Base-by-base conservation (phyloP, 2,888 invertebrate species). In the Ormyrus pomaceus region DNA sequence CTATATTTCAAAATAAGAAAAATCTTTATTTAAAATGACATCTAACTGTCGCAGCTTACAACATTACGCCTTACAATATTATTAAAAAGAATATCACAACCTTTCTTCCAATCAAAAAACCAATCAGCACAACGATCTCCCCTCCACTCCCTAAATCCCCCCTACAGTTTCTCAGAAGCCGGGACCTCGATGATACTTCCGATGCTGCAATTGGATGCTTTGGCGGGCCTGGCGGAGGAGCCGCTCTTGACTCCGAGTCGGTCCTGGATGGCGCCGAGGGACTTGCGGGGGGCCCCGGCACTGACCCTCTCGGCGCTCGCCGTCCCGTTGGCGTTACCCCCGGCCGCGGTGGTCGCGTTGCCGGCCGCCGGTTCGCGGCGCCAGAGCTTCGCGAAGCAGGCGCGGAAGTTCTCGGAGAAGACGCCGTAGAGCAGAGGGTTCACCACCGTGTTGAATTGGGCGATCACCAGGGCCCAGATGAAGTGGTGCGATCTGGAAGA, bases 381-480 rank as follows among this genome's bases (percentile, higher is more conserved):
- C 90, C 92, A 92, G 80, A 92, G 87, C 75, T 91, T 90, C 1
- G 89, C 83, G 69, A 92, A 89, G 81, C 92, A 92, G 9, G 90
- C 87, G 6, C 92, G 89, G 85, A 93, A 92, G 85, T 92, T 93
- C 84, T 93, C 93, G 0, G 93, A 92, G 55, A 93, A 89, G 8
- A 92, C 91, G 2, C 93, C 93, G 84, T 93, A 93, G 7, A 93
- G 89, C 6, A 93, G 85, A 2, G 93, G 93, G 87, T 93, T 93
- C 48, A 93, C 91, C 10, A 93, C 91, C 1, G 93, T 93, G 86
- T 93, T 93, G 50, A 92, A 85, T 69, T 93, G 91, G 2, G 93
- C 93, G 8, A 92, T 86, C 4, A 91, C 89, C 62, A 93, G 86
- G 1, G 92, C 89, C 88, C 91, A 91, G 34, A 93, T 86, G 84